Evolutionary conservation across 2,888 invertebrate genomes (phyloP).

Genomic region (Gerosis bhagava): DNA sequence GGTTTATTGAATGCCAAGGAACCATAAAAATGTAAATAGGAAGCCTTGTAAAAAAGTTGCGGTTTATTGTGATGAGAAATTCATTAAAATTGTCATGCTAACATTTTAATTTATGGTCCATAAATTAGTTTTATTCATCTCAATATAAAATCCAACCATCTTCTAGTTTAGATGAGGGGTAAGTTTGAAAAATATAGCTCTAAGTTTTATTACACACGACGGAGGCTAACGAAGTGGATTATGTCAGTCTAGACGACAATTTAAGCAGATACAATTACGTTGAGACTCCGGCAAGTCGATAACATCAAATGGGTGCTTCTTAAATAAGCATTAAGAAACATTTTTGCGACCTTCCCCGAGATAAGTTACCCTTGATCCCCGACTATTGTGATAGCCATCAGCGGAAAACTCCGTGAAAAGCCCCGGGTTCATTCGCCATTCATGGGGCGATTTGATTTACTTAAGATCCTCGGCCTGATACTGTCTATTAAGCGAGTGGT

Average conservation of each 20-base stretch:
- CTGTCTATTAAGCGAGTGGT: conserved; percentile 75
- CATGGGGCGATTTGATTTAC: conserved; percentile 82
- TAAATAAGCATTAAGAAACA: conserved; percentile 78
- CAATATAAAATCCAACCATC: conserved; percentile 20
- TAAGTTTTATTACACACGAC: conserved; percentile 17
- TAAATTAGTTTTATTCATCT: conserved; percentile 25
- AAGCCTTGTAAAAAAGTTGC: conserved; percentile 23
- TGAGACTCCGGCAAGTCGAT: conserved; percentile 34
- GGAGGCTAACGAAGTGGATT: conserved; percentile 38
- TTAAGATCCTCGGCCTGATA: conserved; percentile 77
- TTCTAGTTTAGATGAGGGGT: not conserved
- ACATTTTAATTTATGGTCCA: conserved; percentile 17
- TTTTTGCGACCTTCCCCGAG: conserved; percentile 67
- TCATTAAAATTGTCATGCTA: conserved; percentile 19
- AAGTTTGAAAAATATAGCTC: conserved; percentile 12
- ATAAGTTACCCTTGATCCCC: conserved; percentile 76
- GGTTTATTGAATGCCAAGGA: conserved; percentile 70
- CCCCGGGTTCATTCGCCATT: conserved; percentile 75
- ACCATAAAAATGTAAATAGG: conserved; percentile 74
- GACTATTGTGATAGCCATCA: conserved; percentile 78
- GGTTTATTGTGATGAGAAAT: conserved; percentile 37
- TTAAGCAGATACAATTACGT: conserved; percentile 21
- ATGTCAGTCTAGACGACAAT: conserved; percentile 44
- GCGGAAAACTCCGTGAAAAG: conserved; percentile 72
- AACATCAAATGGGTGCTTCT: conserved; percentile 70